These are phyloP conservation scores for Allophyes oxyacanthae DNA, from an alignment of 2,888 invertebrate genomes.

Conservation along the genomic window DNA sequence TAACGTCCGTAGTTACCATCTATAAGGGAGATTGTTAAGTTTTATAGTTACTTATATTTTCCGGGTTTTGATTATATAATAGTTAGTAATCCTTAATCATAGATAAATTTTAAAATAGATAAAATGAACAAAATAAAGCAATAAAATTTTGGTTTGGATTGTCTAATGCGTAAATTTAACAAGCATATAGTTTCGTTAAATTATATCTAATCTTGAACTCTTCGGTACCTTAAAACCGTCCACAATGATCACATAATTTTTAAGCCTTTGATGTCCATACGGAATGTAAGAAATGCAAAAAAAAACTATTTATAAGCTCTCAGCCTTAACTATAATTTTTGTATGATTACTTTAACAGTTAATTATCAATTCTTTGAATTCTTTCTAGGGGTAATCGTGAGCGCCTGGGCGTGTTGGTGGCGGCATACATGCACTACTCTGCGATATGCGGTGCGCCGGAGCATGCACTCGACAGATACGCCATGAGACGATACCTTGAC, in stretches of 20 bases:
- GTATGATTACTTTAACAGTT: no score
- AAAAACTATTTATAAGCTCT: no score
- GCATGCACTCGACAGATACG: slow-evolving; percentile 96
- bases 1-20: no score
- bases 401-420: slow-evolving; percentile 95
- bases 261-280: no score
- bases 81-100: background rate
- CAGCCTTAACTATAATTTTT: no score
- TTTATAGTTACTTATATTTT: slow-evolving; percentile 20
- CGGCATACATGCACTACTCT: slow-evolving; percentile 98
- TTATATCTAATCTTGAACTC: background rate
- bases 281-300: no score
- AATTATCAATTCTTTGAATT: no score
- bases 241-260: no score
- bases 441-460: slow-evolving; percentile 96
- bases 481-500: slow-evolving; percentile 97
- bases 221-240: background rate
- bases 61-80: slow-evolving; percentile 5
- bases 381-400: slow-evolving; percentile 93
- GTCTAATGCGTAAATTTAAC: background rate
- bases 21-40: no score
- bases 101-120: slow-evolving; percentile 9
- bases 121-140: no score
- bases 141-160: no score
- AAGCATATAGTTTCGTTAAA: background rate